Evolutionary conservation across 2,113 vertebrate genomes (phyloP).

Genomic region (Clupea harengus): DNA sequence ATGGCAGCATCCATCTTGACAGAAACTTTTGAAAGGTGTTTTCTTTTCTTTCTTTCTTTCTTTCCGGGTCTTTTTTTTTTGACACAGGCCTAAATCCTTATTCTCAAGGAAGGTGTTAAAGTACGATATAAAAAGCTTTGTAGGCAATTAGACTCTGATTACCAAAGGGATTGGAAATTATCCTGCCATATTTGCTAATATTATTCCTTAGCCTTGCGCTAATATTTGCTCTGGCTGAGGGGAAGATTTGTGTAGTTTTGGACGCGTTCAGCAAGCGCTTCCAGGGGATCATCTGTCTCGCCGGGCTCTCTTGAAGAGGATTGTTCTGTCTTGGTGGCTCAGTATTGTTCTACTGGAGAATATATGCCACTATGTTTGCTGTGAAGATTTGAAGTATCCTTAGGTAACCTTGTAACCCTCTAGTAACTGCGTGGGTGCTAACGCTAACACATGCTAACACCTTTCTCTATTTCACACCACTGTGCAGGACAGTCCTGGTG

Average conservation of each 20-base stretch:
- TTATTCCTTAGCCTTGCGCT: conserved; percentile 42
- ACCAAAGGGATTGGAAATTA: conserved; percentile 33
- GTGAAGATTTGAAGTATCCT: not conserved
- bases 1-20: not conserved
- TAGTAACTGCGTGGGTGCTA: not conserved
- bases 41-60: not conserved
- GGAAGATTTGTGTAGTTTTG: conserved; percentile 29
- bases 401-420: not conserved
- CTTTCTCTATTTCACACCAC: not conserved
- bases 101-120: conserved; percentile 37
- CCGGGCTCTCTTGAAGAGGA: conserved; percentile 24
- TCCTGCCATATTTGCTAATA: conserved; percentile 46
- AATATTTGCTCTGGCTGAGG: conserved; percentile 53
- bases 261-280: conserved; percentile 25
- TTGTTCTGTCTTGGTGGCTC: conserved; percentile 25
- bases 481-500: too few relatives aligned
- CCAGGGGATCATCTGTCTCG: conserved; percentile 28
- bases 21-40: not conserved
- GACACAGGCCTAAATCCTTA: not conserved
- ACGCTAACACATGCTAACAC: not conserved
- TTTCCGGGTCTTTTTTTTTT: not conserved
- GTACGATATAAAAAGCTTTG: conserved; percentile 37
- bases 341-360: not conserved
- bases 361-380: not conserved
- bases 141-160: conserved; percentile 35